These are phyloP conservation scores for Cyanistes caeruleus DNA, from an alignment of 2,113 vertebrate genomes.

Conservation along the genomic window DNA sequence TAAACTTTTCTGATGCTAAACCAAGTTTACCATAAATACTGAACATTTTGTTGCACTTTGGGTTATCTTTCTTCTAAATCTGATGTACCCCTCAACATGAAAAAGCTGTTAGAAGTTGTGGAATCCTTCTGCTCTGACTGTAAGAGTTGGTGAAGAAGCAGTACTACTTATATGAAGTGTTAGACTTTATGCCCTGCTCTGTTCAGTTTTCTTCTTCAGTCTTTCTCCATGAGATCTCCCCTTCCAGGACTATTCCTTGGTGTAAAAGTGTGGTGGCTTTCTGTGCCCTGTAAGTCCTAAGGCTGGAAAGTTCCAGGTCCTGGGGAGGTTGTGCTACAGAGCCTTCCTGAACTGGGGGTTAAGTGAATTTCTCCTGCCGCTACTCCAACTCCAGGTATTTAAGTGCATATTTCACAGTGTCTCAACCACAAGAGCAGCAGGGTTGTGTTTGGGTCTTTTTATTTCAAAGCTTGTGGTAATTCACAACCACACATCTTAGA, in stretches of 20 bases:
- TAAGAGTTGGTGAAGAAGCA: not conserved
- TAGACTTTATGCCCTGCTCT: not conserved
- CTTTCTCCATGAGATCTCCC: not conserved
- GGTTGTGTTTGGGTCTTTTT: not conserved
- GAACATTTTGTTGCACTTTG: not conserved
- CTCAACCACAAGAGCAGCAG: conserved; percentile 12
- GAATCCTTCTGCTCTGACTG: not conserved
- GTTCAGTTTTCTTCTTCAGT: not conserved
- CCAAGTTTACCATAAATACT: not conserved
- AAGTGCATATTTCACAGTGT: not conserved
- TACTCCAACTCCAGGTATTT: not conserved
- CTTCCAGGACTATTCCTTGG: not conserved
- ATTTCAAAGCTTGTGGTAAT: conserved; percentile 12
- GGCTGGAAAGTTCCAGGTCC: not conserved
- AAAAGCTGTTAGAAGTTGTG: not conserved
- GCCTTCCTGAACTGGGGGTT: not conserved
- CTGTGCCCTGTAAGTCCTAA: not conserved
- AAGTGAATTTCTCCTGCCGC: not conserved
- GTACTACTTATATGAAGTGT: not conserved
- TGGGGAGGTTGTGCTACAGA: not conserved
- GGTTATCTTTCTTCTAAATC: not conserved
- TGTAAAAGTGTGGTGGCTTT: not conserved
- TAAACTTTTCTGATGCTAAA: not conserved
- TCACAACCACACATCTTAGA: conserved; percentile 6
- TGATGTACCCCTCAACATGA: not conserved